Evolutionary conservation across 2,888 invertebrate species (phyloP), one percentile per base, ranked within the genome.

Genomic region (Aporophyla lueneburgensis): DNA sequence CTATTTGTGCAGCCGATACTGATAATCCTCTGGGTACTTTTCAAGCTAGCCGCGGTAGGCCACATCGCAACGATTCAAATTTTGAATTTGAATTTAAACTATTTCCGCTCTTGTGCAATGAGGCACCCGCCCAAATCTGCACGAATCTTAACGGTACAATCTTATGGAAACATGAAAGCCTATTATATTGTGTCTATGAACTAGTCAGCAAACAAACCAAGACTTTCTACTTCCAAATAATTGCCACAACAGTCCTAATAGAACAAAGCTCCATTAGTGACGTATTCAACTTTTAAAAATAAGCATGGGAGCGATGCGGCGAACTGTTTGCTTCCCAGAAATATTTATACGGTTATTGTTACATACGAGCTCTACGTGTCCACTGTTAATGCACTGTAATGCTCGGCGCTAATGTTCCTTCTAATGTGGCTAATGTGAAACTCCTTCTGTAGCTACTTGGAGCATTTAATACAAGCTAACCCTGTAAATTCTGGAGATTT

Each of bases 311-410:
- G 40, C 74, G 59, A 51, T 75, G 71, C 70, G 53, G 73, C 40
- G n/a, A 16, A 73, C 62, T 56, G 58, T 70, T 40, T n/a, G 43
- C 69, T 83, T 81, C 73, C 40, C 9, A 81, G 83, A 76, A 76
- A 62, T 62, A 73, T 21, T 74, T 81, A 56, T 53, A 74, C 78
- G 62, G 43, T 82, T 78, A 83, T 84, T 86, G 83, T 82, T 86
- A 84, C 78, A 58, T 75, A 84, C 83, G 83, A 67, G 62, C 46
- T 46, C 65, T 82, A 84, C 82, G 74, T 85, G 83, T 82, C 72
- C 74, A 68, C 74, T 74, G 66, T 74, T 76, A 85, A 81, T 81
- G 74, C 74, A 77, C 77, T 73, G 56, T 78, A 85, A 85, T 85
- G 72, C 46, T 70, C 68, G 14, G 49, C 77, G 70, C 74, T 84